Evolutionary conservation across 2,113 vertebrate species (phyloP), one percentile per base, ranked within the genome.

Genomic region (Phalacrocorax aristotelis): DNA sequence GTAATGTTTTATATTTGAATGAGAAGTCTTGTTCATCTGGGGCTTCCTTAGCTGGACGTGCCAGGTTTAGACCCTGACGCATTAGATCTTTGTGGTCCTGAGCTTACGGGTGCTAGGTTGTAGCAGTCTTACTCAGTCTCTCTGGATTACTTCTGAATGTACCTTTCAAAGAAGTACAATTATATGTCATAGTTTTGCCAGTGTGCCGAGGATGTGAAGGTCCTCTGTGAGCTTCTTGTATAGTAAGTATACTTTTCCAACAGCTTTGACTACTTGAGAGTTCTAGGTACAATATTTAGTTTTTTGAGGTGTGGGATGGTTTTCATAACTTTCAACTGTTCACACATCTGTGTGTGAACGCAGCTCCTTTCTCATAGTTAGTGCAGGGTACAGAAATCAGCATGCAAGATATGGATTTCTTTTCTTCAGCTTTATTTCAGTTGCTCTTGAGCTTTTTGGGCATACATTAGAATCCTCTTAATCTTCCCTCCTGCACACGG

Each of bases 381-480:
- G 30, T 32, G 29, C 58, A 55, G 46, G 42, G 6, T 49, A 11
- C 34, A 38, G n/a, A 49, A 87, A 40, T 61, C 64, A 30, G 54
- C 52, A 6, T 42, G 55, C 58, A 54, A 15, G 25, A 6, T 12
- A 15, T 0, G 0, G 26, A 16, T 58, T 65, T 54, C 46, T 78
- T 72, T 86, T 48, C 79, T 71, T 71, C 44, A 49, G 40, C 19
- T 74, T 72, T 54, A 18, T 93, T 72, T 54, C n/a, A 27, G 6
- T 94, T 75, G 66, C 71, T 88, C 40, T 77, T 83, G 57, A 93
- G 62, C 27, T 88, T 92, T 93, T 81, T 11, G 68, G 55, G 42
- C 0, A 0, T 88, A 32, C 40, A 77, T 1, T 54, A 29, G 66
- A 81, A 34, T 80, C 70, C 32, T 92, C 58, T 7, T 32, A 36